A percentile compares a stretch with the other conserved stretches of the same genome.
Conservation (phyloP, 2,113 vertebrate genomes). For the Rana temporaria region DNA sequence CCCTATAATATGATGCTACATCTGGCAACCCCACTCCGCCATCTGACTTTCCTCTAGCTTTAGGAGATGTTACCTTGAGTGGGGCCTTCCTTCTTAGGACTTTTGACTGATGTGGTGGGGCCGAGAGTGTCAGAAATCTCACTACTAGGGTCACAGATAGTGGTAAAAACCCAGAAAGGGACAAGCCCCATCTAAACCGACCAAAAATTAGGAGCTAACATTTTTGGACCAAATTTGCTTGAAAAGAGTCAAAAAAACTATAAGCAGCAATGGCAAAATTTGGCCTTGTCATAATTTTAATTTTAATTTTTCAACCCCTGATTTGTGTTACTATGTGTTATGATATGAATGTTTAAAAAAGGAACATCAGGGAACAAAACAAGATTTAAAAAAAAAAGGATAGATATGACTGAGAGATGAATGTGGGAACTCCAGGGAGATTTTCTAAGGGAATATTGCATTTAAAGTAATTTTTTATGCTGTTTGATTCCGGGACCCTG, state of each 20-base stretch:
- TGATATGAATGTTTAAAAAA: slow-evolving; percentile 12
- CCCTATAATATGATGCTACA: too few species aligned
- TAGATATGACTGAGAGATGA: slow-evolving; percentile 28
- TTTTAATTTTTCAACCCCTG: background rate
- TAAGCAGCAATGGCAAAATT: background rate
- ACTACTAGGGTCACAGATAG: too few species aligned
- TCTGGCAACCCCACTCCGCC: too few species aligned
- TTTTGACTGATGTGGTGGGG: too few species aligned
- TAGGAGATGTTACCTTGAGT: too few species aligned
- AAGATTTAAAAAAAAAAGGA: background rate
- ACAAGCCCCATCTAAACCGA: too few species aligned
- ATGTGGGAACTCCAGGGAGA: slow-evolving; percentile 37
- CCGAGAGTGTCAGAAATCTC: too few species aligned
- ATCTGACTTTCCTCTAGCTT: too few species aligned
- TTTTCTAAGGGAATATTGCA: slow-evolving; percentile 55
- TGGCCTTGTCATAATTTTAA: background rate
- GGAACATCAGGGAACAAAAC: slow-evolving; percentile 23
- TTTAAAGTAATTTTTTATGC: slow-evolving; percentile 54
- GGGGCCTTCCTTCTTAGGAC: too few species aligned
- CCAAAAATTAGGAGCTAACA: too few species aligned
- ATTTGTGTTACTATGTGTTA: slow-evolving; percentile 14
- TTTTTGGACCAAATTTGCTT: too few species aligned
- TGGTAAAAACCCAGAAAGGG: too few species aligned
- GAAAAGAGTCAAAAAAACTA: background rate
- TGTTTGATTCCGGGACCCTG: slow-evolving; percentile 29